Base-by-base conservation (phyloP, 1,140 invertebrate species). In the Bursaphelenchus mucronatus region DNA sequence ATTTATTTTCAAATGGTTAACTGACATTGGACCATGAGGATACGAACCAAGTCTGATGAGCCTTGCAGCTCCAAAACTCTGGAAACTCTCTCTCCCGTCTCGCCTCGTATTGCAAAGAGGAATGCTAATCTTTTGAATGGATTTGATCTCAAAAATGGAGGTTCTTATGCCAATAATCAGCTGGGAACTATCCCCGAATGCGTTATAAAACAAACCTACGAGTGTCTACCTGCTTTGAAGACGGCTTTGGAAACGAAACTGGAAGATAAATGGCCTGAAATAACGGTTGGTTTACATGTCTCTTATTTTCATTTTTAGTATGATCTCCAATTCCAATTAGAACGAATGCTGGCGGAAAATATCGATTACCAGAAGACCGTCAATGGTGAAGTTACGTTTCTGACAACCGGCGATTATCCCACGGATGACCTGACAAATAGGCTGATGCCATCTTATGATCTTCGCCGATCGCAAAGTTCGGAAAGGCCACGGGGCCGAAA, bases 381-480 rank as follows among this genome's bases (percentile, higher is more conserved):
- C 11, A 51, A 71, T 39, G 70, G 70, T 6, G 70, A 75, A 52
- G 50, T 69, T 11, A 74, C 55, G 10, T 71, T 73, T 52, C 44
- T 71, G 17, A 40, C 46, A 11, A 75, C 70, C 0, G 70, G 70
- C 17, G 70, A 71, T 19, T 71, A 71, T 41, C 70, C 70, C 40
- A 75, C 64, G 30, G 59, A 55, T 19, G 68, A 71, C 47, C 53
- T 71, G 43, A 13, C 11, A 10, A 65, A 17, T 39, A 43, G 72
- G 8, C 15, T 30, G 13, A 69, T 70, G 63, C 70, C 70, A 10
- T 44, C 46, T 11, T 75, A 41, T 56, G 64, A 74, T 15, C 17
- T 75, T 21, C 63, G 30, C 4, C 30, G 71, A 63, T 45, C 51
- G 19, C 19, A 52, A 52, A 52, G 19, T 21, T 4, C 56, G 17